phyloP scores from a whole-genome alignment of 1,140 invertebrate genomes.

The Palaemon carinicauda region DNA sequence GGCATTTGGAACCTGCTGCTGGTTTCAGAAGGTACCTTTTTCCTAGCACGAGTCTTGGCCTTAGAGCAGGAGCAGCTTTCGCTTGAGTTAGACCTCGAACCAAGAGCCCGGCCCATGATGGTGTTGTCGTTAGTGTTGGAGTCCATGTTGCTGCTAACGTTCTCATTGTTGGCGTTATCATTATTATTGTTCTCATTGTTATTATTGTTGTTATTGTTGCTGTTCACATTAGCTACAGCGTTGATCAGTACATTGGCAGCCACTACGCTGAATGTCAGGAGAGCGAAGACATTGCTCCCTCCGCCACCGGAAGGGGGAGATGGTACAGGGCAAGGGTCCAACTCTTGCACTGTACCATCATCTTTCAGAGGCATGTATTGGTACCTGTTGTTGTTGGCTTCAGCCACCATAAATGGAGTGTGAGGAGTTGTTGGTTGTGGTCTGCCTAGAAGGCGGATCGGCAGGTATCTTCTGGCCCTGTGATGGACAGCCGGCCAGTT shows the following conservation, averaged over 20 bases:
- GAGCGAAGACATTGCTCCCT: conserved; percentile 67
- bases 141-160: conserved; percentile 29
- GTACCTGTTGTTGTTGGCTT: neutral
- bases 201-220: conserved; percentile 40
- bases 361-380: conserved; percentile 8
- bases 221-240: conserved; percentile 30
- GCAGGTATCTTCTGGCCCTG: neutral
- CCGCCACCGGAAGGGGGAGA: conserved; percentile 64
- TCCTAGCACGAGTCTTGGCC: too few species aligned
- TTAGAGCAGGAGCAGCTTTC: too few species aligned
- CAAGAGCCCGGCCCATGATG: neutral
- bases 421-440: neutral
- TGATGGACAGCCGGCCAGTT: neutral
- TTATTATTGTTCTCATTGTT: conserved; percentile 30
- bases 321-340: conserved; percentile 4
- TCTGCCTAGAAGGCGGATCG: neutral
- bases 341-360: neutral
- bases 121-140: conserved; percentile 34
- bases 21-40: too few species aligned
- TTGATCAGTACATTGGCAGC: conserved; percentile 32
- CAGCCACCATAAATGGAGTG: neutral
- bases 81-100: too few species aligned
- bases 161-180: conserved; percentile 41
- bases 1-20: too few species aligned
- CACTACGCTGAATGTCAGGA: conserved; percentile 61